These are phyloP conservation scores for Chondrilla cf. caribensis DNA, from an alignment of 37 sponge, comb jelly and placozoan species.

Conservation along the genomic window DNA sequence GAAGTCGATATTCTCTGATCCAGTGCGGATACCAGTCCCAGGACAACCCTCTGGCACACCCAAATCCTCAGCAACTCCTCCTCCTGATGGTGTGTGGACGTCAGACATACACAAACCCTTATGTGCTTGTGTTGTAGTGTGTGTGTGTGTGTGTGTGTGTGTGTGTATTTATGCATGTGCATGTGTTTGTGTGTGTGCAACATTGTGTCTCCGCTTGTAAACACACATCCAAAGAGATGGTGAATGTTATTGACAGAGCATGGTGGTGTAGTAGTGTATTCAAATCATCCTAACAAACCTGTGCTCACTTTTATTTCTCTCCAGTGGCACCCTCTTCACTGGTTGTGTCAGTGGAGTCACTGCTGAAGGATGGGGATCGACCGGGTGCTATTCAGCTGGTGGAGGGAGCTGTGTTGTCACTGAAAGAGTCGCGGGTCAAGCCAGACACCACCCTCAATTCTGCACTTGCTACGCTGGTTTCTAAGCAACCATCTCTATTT, in stretches of 20 bases:
- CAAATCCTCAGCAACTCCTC: not conserved
- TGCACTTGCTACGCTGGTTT: conserved; percentile 32
- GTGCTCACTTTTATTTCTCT: not conserved
- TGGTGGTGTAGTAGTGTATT: not conserved
- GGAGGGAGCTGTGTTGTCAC: conserved; percentile 45
- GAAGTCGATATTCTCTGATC: conserved; percentile 64
- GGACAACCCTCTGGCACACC: not conserved
- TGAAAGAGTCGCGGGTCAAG: conserved; percentile 72
- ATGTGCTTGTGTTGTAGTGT: not conserved
- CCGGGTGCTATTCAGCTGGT: conserved; percentile 29
- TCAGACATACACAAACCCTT: too few relatives aligned
- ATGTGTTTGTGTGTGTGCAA: not conserved
- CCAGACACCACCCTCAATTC: conserved; percentile 54
- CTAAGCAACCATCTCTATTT: conserved; percentile 41
- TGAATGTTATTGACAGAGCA: too few relatives aligned
- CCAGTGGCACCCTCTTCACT: not conserved
- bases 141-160: not conserved
- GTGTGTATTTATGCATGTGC: not conserved
- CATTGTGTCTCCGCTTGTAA: too few relatives aligned
- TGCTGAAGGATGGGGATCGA: conserved; percentile 17
- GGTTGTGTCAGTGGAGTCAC: not conserved
- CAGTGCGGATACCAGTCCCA: conserved; percentile 42
- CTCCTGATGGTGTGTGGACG: too few relatives aligned
- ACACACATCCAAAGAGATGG: too few relatives aligned
- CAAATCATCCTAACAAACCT: too few relatives aligned